Conservation (phyloP, 2,113 vertebrate species). For the Stegastes partitus region DNA sequence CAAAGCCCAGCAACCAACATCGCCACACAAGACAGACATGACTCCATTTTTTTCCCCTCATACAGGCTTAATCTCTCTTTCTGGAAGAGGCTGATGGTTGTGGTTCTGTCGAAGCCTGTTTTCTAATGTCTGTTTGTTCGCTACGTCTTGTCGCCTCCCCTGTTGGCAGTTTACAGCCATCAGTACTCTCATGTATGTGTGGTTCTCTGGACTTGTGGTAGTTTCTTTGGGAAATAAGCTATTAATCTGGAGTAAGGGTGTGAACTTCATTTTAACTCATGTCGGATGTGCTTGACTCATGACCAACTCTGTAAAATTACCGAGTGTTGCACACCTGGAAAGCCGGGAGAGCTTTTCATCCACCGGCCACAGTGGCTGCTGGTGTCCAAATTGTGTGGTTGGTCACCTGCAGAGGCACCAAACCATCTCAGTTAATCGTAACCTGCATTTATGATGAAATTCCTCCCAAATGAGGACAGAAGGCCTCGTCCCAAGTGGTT, state of each 20-base stretch:
- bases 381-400: constrained; percentile 14
- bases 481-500: constrained; percentile 23
- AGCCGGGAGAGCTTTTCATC: constrained; percentile 1
- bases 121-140: constrained; percentile 29
- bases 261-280: neutral
- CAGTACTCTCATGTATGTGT: constrained; percentile 9
- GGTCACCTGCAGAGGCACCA: constrained; percentile 29
- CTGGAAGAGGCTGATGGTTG: constrained; percentile 56
- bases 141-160: constrained; percentile 16
- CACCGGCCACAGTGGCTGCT: constrained; percentile 33
- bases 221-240: constrained; percentile 10
- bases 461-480: constrained; percentile 3
- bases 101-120: constrained; percentile 36
- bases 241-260: constrained; percentile 18
- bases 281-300: constrained; percentile 19
- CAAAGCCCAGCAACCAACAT: constrained; percentile 74
- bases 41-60: constrained; percentile 15
- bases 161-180: constrained; percentile 33
- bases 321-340: neutral
- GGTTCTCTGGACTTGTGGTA: constrained; percentile 19
- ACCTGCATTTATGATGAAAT: constrained; percentile 5
- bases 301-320: neutral
- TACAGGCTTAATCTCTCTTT: constrained; percentile 52
- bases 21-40: constrained; percentile 73
- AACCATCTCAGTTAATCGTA: neutral